Evolutionary conservation across 2,888 invertebrate genomes (phyloP).

Genomic region (Apoderus coryli): DNA sequence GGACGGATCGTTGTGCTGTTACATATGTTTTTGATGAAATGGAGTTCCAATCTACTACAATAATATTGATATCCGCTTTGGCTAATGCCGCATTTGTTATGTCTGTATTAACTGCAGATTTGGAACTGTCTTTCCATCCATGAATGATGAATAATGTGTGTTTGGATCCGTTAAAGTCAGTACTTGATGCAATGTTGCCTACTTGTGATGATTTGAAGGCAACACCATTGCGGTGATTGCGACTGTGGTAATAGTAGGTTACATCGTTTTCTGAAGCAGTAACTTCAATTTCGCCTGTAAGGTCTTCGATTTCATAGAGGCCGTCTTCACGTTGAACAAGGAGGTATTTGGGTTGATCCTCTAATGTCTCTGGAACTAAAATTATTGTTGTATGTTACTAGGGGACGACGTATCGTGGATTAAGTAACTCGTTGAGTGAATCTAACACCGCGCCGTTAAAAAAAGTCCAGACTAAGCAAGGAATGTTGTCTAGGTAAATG

Average conservation of each 20-base stretch:
- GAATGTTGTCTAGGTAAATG: too few species aligned
- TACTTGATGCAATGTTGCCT: slow-evolving; percentile 7
- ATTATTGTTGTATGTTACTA: too few species aligned
- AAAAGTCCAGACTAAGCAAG: too few species aligned
- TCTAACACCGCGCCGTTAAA: too few species aligned
- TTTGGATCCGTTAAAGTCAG: slow-evolving; percentile 17
- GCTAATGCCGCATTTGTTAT: slow-evolving; percentile 20
- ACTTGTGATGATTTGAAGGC: slow-evolving; percentile 13
- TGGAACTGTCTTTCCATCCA: slow-evolving; percentile 23
- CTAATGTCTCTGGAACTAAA: slow-evolving; percentile 6
- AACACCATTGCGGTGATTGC: slow-evolving; percentile 15
- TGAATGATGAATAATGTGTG: slow-evolving; percentile 25
- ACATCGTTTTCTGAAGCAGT: slow-evolving; percentile 17
- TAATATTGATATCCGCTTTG: slow-evolving; percentile 23
- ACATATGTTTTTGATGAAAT: slow-evolving; percentile 19
- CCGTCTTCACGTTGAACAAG: slow-evolving; percentile 15
- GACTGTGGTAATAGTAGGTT: slow-evolving; percentile 20
- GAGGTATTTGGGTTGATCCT: slow-evolving; percentile 12
- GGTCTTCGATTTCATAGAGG: slow-evolving; percentile 14
- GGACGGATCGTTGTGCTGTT: slow-evolving; percentile 17
- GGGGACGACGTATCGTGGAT: too few species aligned
- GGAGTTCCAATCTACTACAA: slow-evolving; percentile 26
- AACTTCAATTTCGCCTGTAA: slow-evolving; percentile 7
- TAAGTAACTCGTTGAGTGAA: too few species aligned
- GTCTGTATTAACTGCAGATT: slow-evolving; percentile 19